Percentiles rank a stretch among this genome's conserved stretches.
Evolutionary conservation across 2,113 vertebrate species (phyloP).

Genomic region (Apodemus sylvaticus): DNA sequence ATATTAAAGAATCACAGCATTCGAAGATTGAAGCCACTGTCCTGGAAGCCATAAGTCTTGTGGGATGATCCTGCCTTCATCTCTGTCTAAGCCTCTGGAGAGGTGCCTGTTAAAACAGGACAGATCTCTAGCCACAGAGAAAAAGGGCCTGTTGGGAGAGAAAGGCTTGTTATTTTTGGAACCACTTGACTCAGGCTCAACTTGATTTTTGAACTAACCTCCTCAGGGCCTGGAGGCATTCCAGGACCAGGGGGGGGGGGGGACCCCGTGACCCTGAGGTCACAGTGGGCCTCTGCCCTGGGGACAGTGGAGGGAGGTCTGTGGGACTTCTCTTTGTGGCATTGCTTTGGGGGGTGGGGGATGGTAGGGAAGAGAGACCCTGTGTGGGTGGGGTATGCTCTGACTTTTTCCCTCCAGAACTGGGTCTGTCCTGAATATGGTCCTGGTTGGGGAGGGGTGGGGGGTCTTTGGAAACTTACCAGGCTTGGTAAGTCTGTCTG

Average conservation of each 20-base stretch:
- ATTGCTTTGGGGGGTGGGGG: background rate
- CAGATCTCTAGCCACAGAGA: rapidly evolving
- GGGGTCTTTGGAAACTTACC: background rate
- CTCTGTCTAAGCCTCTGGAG: background rate
- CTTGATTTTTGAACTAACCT: slow-evolving; percentile 7
- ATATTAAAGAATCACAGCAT: background rate
- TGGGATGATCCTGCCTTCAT: background rate
- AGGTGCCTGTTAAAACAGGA: background rate
- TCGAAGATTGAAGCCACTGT: background rate
- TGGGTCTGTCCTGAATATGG: no score
- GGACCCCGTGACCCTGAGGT: background rate
- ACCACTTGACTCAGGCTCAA: background rate
- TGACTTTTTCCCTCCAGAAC: background rate
- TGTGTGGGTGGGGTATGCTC: background rate
- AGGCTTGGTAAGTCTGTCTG: background rate
- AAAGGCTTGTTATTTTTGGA: background rate
- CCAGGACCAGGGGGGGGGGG: no score
- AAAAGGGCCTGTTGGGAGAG: background rate
- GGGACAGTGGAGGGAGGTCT: background rate
- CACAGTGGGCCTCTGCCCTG: background rate
- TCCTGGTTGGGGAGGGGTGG: background rate
- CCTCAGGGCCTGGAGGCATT: background rate
- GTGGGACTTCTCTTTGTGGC: background rate
- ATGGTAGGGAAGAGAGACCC: background rate
- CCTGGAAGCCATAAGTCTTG: background rate